Percentiles rank a stretch among this genome's conserved stretches.
Evolutionary conservation across 2,797 vertebrate genomes (phyloP).

Genomic region (Gadopsis bispinosus): DNA sequence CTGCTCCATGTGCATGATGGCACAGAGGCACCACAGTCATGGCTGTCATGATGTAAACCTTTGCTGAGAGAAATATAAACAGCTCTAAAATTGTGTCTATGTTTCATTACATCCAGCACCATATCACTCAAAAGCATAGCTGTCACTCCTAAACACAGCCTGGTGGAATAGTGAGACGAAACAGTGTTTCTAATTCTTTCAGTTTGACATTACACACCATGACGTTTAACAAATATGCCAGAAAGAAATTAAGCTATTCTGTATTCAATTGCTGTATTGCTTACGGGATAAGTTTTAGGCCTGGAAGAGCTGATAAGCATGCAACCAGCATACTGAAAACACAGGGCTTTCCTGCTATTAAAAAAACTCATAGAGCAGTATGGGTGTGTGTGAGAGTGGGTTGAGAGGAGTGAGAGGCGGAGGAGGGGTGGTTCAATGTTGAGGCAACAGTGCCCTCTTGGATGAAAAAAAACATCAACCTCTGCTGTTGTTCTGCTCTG

Average conservation of each 20-base stretch:
- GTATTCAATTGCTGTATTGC: slow-evolving; percentile 71
- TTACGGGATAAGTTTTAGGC: slow-evolving; percentile 64
- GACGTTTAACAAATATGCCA: slow-evolving; percentile 57
- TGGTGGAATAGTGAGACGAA: slow-evolving; percentile 32
- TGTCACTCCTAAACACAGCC: slow-evolving; percentile 45
- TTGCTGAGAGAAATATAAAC: slow-evolving; percentile 33
- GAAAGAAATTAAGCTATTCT: slow-evolving; percentile 59
- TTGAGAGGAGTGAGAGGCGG: background rate
- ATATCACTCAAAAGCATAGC: slow-evolving; percentile 40
- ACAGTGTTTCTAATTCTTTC: slow-evolving; percentile 54
- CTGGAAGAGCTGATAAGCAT: slow-evolving; percentile 73
- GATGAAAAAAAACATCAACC: slow-evolving; percentile 24
- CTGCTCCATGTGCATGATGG: slow-evolving; percentile 31
- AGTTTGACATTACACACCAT: slow-evolving; percentile 57
- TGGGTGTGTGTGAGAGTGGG: slow-evolving; percentile 22
- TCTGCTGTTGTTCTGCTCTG: slow-evolving; percentile 1
- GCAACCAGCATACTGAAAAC: slow-evolving; percentile 63
- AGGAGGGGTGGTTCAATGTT: slow-evolving; percentile 26
- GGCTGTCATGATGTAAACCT: slow-evolving; percentile 30
- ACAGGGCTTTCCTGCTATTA: slow-evolving; percentile 58
- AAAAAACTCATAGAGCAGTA: slow-evolving; percentile 46
- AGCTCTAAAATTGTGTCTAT: slow-evolving; percentile 28
- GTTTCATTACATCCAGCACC: slow-evolving; percentile 33
- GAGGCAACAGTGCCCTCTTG: slow-evolving; percentile 69
- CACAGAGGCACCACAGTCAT: slow-evolving; percentile 30